These are phyloP conservation scores for Coenobita brevimanus DNA, from an alignment of 1,140 invertebrate genomes.

Conservation along the genomic window DNA sequence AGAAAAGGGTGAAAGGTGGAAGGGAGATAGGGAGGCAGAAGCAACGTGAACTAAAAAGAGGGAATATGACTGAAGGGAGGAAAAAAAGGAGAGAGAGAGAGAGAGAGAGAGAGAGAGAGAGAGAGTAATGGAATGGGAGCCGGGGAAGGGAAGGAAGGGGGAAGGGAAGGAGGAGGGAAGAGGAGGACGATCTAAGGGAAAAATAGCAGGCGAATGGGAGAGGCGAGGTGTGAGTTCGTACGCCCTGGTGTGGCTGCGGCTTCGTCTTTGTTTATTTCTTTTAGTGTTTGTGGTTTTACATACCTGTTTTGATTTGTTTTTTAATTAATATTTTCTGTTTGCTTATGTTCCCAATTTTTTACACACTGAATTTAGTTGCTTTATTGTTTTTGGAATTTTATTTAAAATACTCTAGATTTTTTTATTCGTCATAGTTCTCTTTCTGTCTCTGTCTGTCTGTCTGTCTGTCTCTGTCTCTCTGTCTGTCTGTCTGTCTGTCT, in stretches of 20 bases:
- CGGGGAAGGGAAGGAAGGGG: not conserved
- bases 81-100: not conserved
- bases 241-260: not conserved
- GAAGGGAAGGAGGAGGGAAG: slow-evolving; percentile 20
- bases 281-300: not conserved
- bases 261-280: slow-evolving; percentile 4
- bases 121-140: not conserved
- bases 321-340: not conserved
- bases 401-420: too few species aligned
- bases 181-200: slow-evolving; percentile 45
- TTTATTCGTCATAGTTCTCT: not conserved
- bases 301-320: not conserved
- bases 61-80: not conserved
- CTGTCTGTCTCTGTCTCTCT: too few species aligned
- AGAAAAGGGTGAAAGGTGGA: not conserved
- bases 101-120: not conserved
- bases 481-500: too few species aligned
- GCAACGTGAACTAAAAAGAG: not conserved
- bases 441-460: not conserved
- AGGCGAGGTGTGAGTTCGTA: not conserved
- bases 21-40: not conserved
- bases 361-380: too few species aligned
- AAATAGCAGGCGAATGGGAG: slow-evolving; percentile 49
- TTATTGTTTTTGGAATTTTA: too few species aligned
- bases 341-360: too few species aligned